Percentiles rank a stretch among this genome's conserved stretches.
phyloP scores from a whole-genome alignment of 2,113 vertebrate genomes.

The Protobothrops mucrosquamatus region DNA sequence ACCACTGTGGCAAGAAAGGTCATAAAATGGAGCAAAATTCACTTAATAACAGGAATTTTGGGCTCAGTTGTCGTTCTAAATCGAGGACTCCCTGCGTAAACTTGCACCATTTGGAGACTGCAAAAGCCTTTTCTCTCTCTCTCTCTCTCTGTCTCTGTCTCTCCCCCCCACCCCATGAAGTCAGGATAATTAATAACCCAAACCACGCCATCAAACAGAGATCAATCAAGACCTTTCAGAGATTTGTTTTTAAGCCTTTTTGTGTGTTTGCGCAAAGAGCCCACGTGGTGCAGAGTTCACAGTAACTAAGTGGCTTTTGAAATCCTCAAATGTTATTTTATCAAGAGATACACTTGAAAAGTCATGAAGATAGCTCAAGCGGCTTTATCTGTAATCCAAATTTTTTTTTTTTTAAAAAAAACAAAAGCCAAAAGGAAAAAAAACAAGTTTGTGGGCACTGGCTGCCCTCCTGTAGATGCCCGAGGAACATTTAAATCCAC shows the following conservation, averaged over 20 bases:
- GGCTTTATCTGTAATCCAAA: background rate
- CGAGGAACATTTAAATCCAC: background rate
- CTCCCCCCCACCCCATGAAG: background rate
- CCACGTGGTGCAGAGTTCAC: background rate
- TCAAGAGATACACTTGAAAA: background rate
- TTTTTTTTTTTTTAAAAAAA: background rate
- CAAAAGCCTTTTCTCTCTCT: background rate
- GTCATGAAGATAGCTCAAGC: background rate
- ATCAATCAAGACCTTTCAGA: background rate
- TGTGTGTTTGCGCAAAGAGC: background rate
- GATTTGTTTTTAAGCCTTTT: background rate
- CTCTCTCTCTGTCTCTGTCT: too few species aligned
- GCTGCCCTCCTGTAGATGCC: background rate
- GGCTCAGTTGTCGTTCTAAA: background rate
- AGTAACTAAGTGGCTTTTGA: background rate
- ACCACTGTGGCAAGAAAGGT: too few species aligned
- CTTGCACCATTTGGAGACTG: background rate
- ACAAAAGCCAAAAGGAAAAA: background rate
- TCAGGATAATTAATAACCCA: background rate
- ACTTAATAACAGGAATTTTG: background rate
- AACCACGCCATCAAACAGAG: background rate
- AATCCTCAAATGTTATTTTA: background rate
- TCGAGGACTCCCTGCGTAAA: background rate
- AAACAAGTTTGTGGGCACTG: background rate
- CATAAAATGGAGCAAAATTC: too few species aligned